phyloP scores from a whole-genome alignment of 2,113 vertebrate genomes.

The Arenaria interpres region DNA sequence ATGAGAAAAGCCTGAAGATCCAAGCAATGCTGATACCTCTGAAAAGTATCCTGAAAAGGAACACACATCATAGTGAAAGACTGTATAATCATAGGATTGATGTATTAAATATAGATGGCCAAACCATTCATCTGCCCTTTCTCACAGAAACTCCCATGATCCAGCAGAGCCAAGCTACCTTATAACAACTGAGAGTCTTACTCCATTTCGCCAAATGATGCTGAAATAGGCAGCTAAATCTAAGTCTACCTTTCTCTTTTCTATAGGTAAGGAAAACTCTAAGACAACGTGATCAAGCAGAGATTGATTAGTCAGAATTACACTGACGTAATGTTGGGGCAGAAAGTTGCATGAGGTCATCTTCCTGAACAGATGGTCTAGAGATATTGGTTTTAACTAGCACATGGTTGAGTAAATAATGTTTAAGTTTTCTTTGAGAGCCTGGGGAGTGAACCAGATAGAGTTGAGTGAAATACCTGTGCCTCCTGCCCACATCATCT shows the following conservation, averaged over 20 bases:
- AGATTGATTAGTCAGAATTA: constrained; percentile 57
- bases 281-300: not conserved
- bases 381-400: constrained; percentile 75
- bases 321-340: constrained; percentile 55
- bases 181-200: not conserved
- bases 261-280: not conserved
- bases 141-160: not conserved
- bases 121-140: not conserved
- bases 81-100: not conserved
- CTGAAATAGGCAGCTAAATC: not conserved
- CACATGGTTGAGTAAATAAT: constrained; percentile 78
- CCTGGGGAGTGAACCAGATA: constrained; percentile 79
- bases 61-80: not conserved
- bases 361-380: constrained; percentile 78
- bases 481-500: constrained; percentile 78
- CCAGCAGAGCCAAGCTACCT: not conserved
- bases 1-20: not conserved
- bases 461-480: constrained; percentile 63
- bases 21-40: not conserved
- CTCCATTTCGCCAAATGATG: not conserved
- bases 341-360: constrained; percentile 71
- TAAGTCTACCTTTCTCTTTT: not conserved
- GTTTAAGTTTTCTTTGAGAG: constrained; percentile 74
- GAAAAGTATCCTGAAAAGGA: not conserved
- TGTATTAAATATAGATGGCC: not conserved